Percentiles rank a stretch among this genome's conserved stretches.
Conservation (phyloP, 2,888 invertebrate genomes). For the Pollenia griseotomentosa region DNA sequence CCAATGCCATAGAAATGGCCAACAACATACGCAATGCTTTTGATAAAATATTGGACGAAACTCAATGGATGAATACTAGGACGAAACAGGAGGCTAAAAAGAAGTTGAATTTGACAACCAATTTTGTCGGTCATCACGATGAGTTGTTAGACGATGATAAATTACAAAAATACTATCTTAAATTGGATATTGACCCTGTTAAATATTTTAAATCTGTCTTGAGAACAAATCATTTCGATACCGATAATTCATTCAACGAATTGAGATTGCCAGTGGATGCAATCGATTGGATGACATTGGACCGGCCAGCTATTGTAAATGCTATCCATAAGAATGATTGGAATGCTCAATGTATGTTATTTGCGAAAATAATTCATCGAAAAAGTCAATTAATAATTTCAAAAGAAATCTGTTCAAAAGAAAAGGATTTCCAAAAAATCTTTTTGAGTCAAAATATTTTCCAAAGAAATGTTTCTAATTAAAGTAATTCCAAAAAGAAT, state of each 20-base stretch:
- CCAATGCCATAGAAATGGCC: constrained; percentile 94
- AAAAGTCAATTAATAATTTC: no score
- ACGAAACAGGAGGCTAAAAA: constrained; percentile 91
- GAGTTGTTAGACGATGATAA: constrained; percentile 93
- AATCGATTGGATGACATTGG: constrained; percentile 93
- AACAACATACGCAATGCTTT: constrained; percentile 93
- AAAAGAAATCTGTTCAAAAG: no score
- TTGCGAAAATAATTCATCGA: no score
- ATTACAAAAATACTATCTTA: constrained; percentile 91
- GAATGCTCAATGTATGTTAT: no score
- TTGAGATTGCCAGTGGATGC: constrained; percentile 92
- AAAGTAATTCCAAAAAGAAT: no score
- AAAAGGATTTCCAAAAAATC: no score
- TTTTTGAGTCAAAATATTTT: no score
- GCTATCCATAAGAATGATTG: no score
- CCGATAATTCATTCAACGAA: constrained; percentile 90
- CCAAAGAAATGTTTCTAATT: no score
- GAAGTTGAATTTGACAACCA: constrained; percentile 92
- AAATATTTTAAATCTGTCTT: constrained; percentile 91
- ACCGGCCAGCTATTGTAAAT: no score
- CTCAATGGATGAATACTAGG: constrained; percentile 97
- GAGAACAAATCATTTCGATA: constrained; percentile 91
- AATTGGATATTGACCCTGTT: constrained; percentile 89
- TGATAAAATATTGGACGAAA: constrained; percentile 89
- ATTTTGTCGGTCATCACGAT: constrained; percentile 96